A percentile compares a stretch with the other conserved stretches of the same genome.
These are phyloP conservation scores for Macrotus californicus DNA, from an alignment of 2,113 vertebrate species.

Conservation along the genomic window DNA sequence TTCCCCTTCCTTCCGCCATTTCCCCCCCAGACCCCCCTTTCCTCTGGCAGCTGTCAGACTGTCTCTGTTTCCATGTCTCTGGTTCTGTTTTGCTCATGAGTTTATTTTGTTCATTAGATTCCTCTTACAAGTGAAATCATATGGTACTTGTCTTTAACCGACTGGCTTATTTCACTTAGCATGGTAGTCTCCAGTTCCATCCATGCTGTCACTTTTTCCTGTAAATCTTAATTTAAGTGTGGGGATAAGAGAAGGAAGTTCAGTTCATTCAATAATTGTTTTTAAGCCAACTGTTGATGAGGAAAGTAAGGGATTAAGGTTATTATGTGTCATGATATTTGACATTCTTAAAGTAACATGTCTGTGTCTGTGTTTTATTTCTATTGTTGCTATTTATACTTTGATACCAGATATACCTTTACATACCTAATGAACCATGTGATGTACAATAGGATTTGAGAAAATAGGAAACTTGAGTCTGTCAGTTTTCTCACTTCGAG, in stretches of 20 bases:
- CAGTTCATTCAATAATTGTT: background rate
- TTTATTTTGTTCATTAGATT: too few species aligned
- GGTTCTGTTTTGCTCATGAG: too few species aligned
- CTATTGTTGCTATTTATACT: background rate
- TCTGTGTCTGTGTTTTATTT: background rate
- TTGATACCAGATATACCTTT: background rate
- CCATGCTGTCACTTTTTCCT: too few species aligned
- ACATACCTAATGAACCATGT: background rate
- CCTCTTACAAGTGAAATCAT: too few species aligned
- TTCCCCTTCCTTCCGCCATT: too few species aligned
- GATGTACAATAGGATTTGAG: background rate
- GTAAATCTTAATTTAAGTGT: slow-evolving; percentile 4
- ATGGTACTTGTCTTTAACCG: too few species aligned
- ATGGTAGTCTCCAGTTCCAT: too few species aligned
- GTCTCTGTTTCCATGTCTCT: too few species aligned
- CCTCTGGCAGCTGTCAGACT: too few species aligned
- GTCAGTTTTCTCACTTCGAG: background rate
- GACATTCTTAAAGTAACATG: background rate
- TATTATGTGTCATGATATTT: background rate
- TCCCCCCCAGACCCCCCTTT: too few species aligned
- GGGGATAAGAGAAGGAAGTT: background rate
- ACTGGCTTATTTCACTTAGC: too few species aligned
- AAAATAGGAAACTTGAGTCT: background rate
- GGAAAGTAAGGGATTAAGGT: slow-evolving; percentile 18
- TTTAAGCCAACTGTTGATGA: background rate